Base-by-base conservation (phyloP, 1,140 invertebrate genomes). In the Temnothorax longispinosus region DNA sequence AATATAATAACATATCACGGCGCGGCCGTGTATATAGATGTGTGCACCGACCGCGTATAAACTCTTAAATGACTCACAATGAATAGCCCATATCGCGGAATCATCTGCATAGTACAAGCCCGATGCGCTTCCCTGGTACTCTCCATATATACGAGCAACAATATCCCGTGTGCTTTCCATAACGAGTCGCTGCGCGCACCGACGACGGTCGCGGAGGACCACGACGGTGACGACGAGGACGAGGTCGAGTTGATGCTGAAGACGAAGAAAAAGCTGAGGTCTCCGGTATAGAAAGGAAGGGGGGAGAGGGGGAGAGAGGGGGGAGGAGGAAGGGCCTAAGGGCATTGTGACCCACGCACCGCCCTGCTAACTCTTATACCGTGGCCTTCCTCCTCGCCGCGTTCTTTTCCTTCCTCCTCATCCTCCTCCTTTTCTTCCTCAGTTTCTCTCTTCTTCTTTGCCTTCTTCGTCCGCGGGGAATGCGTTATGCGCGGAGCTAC, bases 271-370 rank as follows among this genome's bases (percentile, higher is more conserved):
- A 62, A 65, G 52, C 21, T 38, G 32, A 4, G 58, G n/a, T 38
- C 18, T 62, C 27, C 32, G 41, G n/a, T 60, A 47, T 10, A n/a
- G 56, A 60, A 41, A 44, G 27, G 27, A 27, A 27, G 27, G 27
- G 21, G 62, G n/a, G 41, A 35, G 47, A 58, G 65, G 52, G 64
- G 27, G 64, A 27, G 27, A 21, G n/a, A 41, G 50, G 27, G 8
- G 18, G 62, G n/a, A 50, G 44, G 47, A 58, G 65, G 52, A 71
- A 71, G 27, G 64, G 78, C 91, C 92, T 75, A 87, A 75, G 92
- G 93, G 89, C 92, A 94, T 93, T 94, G 91, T 94, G 93, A 94
- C 93, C 94, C 93, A 94, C 93, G 93, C 94, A 94, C 85, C 91
- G 93, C 91, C 91, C 92, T 92, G 88, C 90, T 92, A 93, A 93